Percentiles rank a stretch among this genome's conserved stretches.
Evolutionary conservation across 1,140 invertebrate species (phyloP).

Genomic region (Cryptotermes secundus): DNA sequence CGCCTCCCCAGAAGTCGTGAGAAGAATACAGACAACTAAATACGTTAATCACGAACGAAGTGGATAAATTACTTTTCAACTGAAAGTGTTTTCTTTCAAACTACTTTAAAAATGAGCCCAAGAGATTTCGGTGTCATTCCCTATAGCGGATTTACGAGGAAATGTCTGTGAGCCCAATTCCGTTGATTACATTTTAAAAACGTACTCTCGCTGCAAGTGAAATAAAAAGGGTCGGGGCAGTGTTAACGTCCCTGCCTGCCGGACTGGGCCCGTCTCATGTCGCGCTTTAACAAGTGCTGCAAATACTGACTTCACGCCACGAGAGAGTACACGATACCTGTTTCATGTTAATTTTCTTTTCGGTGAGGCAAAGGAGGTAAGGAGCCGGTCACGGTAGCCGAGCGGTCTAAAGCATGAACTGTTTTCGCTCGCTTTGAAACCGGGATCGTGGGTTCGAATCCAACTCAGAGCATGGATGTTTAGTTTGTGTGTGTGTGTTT

Average conservation of each 20-base stretch:
- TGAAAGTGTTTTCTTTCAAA: conserved; percentile 3
- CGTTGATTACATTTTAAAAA: conserved; percentile 15
- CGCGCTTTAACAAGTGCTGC: background rate
- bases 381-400: too few relatives aligned
- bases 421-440: too few relatives aligned
- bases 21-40: background rate
- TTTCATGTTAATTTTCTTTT: too few relatives aligned
- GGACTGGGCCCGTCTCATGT: background rate
- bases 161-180: background rate
- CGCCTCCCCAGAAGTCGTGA: background rate
- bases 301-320: too few relatives aligned
- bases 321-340: too few relatives aligned
- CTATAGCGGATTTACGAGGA: background rate
- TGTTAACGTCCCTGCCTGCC: too few relatives aligned
- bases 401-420: too few relatives aligned
- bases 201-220: background rate
- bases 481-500: too few relatives aligned
- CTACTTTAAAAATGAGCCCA: background rate
- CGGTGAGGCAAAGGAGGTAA: too few relatives aligned
- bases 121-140: background rate
- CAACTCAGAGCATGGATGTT: too few relatives aligned
- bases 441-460: too few relatives aligned
- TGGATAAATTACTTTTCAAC: background rate
- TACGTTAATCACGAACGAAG: conserved; percentile 16
- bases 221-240: too few relatives aligned